These are phyloP conservation scores for Meriones psammophilus DNA, from an alignment of 2,797 vertebrate genomes.

Conservation along the genomic window DNA sequence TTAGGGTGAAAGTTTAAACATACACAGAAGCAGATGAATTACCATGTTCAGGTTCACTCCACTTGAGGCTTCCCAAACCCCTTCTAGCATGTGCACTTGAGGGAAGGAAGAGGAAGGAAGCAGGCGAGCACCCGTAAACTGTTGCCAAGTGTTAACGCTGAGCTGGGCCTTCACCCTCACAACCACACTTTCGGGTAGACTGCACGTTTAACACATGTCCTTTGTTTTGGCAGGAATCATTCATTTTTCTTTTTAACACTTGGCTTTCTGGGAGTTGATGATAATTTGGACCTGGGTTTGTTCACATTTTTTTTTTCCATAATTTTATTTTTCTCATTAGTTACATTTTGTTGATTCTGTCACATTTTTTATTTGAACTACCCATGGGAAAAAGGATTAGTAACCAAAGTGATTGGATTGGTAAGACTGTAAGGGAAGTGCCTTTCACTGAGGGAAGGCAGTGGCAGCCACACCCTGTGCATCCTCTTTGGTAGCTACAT, in stretches of 20 bases:
- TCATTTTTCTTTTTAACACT: background rate
- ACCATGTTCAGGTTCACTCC: background rate
- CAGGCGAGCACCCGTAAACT: background rate
- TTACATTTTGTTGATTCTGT: too few species aligned
- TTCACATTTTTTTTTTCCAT: slow-evolving; percentile 50
- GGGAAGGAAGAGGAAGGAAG: too few species aligned
- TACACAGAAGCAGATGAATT: slow-evolving; percentile 34
- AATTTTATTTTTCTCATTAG: too few species aligned
- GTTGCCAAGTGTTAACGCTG: background rate
- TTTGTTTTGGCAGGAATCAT: slow-evolving; percentile 43
- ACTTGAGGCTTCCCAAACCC: background rate
- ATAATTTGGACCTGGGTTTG: slow-evolving; percentile 19
- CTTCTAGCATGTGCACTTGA: background rate
- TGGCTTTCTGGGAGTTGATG: slow-evolving; percentile 25
- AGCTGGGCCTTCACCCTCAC: background rate
- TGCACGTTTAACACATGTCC: slow-evolving; percentile 1
- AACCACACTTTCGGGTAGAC: background rate
- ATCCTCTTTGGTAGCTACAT: background rate
- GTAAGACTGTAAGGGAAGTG: background rate
- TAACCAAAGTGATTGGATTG: slow-evolving; percentile 16
- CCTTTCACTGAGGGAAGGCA: background rate
- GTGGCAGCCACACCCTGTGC: background rate
- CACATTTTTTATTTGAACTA: slow-evolving; percentile 49
- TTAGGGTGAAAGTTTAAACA: background rate
- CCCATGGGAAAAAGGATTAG: background rate